Evolutionary conservation across 2,888 invertebrate species (phyloP).

Genomic region (Apodemia zela): DNA sequence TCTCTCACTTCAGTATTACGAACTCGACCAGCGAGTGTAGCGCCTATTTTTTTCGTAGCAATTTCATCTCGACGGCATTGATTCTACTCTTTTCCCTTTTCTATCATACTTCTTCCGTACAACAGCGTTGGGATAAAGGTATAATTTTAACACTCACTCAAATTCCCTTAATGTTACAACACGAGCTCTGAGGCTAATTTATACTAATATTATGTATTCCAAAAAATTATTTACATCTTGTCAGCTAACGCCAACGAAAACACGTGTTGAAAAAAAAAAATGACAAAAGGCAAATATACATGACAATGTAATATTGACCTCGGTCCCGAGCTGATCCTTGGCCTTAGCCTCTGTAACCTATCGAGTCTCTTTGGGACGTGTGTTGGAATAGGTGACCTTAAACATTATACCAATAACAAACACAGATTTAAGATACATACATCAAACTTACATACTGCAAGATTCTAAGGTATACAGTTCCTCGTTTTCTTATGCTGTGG

Average conservation of each 20-base stretch:
- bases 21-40: no score
- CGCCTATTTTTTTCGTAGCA: no score
- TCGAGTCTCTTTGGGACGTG: conserved; percentile 59
- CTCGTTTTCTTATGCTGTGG: conserved; percentile 27
- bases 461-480: conserved; percentile 25
- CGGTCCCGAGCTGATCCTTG: conserved; percentile 49
- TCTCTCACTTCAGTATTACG: no score
- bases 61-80: no score
- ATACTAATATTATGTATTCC: not conserved
- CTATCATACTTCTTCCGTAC: no score
- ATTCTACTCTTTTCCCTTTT: no score
- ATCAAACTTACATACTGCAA: conserved; percentile 24
- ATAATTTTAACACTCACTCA: no score
- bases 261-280: conserved; percentile 16
- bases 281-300: conserved; percentile 53
- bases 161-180: not conserved
- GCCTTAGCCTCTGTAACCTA: conserved; percentile 53
- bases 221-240: not conserved
- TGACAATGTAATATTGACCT: conserved; percentile 71
- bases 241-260: not conserved
- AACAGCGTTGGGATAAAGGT: no score
- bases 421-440: conserved; percentile 22
- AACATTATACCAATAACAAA: conserved; percentile 23
- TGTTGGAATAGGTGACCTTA: conserved; percentile 48
- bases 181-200: not conserved